phyloP scores from a whole-genome alignment of 2,113 vertebrate species.

The Tetrax tetrax region DNA sequence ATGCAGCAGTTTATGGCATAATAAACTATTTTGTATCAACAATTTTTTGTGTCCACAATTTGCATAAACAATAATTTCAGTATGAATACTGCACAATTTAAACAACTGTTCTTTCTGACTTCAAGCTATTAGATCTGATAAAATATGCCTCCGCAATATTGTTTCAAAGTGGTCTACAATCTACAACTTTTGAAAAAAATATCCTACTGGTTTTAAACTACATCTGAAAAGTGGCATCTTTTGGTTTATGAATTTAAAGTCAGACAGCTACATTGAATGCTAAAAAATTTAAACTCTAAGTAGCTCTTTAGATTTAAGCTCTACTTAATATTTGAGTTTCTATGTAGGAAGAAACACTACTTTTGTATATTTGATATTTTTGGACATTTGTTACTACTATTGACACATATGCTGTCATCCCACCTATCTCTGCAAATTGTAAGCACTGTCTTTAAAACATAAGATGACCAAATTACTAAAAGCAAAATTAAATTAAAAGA shows the following conservation, averaged over 20 bases:
- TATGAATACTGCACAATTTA: neutral
- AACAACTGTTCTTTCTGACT: slow-evolving; percentile 52
- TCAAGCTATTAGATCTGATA: slow-evolving; percentile 20
- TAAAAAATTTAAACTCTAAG: slow-evolving; percentile 1
- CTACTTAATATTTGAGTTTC: neutral
- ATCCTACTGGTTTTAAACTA: slow-evolving; percentile 53
- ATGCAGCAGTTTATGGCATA: neutral
- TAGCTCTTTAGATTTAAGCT: neutral
- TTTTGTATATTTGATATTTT: neutral
- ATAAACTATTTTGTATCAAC: neutral
- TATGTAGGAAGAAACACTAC: neutral
- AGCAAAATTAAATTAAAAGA: neutral
- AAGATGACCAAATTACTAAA: slow-evolving; percentile 28
- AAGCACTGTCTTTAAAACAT: slow-evolving; percentile 38
- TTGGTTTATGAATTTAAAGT: slow-evolving; percentile 38
- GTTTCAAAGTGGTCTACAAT: slow-evolving; percentile 37
- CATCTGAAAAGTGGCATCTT: slow-evolving; percentile 39
- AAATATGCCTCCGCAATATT: slow-evolving; percentile 22
- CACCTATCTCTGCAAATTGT: neutral
- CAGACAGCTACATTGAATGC: neutral
- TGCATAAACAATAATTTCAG: neutral
- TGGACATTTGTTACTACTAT: neutral
- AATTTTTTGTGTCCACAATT: neutral
- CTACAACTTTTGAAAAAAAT: slow-evolving; percentile 58
- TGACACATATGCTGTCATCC: neutral